Conservation (phyloP, 2,888 invertebrate genomes). For the Epirrita christyi region DNA sequence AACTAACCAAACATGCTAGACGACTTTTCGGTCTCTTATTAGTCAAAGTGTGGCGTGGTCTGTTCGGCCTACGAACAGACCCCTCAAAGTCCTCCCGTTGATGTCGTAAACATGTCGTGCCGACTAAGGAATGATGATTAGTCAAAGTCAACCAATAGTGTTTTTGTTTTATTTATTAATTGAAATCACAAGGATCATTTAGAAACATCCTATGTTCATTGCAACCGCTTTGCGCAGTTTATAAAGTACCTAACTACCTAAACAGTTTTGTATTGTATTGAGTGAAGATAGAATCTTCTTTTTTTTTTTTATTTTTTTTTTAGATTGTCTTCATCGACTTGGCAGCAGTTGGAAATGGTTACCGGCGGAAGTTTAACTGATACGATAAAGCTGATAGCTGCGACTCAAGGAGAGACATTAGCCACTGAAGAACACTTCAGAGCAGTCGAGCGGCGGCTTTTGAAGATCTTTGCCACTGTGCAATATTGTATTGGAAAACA, state of each 20-base stretch:
- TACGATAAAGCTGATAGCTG: constrained; percentile 74
- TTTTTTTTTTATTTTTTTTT: constrained; percentile 3
- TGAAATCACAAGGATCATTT: too few relatives aligned
- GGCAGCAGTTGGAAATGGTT: constrained; percentile 88
- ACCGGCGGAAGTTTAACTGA: constrained; percentile 89
- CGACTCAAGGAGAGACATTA: constrained; percentile 85
- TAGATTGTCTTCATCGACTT: constrained; percentile 89
- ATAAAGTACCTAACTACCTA: too few relatives aligned
- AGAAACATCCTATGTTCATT: too few relatives aligned
- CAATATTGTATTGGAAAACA: constrained; percentile 89
- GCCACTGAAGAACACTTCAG: constrained; percentile 89
- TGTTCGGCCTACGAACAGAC: too few relatives aligned
- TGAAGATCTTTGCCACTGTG: constrained; percentile 90
- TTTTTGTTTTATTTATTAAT: too few relatives aligned
- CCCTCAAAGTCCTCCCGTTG: too few relatives aligned
- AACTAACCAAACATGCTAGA: constrained; percentile 2
- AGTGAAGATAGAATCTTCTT: too few relatives aligned
- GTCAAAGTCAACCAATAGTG: background rate
- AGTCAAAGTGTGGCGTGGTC: too few relatives aligned
- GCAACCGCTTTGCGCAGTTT: too few relatives aligned
- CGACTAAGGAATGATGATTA: too few relatives aligned
- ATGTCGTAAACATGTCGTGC: too few relatives aligned
- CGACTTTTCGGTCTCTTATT: background rate
- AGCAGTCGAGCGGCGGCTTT: constrained; percentile 91
- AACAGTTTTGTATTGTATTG: too few relatives aligned